A percentile compares a stretch with the other conserved stretches of the same genome.
Conservation (phyloP, 2,888 invertebrate species). For the Opisthograptis luteolata region DNA sequence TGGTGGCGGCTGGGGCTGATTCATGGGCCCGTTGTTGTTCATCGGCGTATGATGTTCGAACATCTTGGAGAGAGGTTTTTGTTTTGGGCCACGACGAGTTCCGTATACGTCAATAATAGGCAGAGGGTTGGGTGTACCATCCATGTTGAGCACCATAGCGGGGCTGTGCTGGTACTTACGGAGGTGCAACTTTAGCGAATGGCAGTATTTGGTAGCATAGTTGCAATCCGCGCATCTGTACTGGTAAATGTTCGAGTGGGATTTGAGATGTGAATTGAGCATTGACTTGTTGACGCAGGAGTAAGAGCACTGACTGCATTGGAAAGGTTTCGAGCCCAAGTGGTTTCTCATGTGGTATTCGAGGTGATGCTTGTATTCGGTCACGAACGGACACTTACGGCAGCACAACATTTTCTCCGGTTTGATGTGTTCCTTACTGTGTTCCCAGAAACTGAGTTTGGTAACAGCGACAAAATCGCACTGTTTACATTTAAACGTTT, state of each 20-base stretch:
- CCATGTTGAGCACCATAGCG: constrained; percentile 94
- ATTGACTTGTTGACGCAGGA: constrained; percentile 99
- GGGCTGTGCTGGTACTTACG: constrained; percentile 96
- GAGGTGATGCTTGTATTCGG: constrained; percentile 99
- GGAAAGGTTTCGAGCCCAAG: constrained; percentile 97
- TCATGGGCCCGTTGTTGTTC: constrained; percentile 47
- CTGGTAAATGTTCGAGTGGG: constrained; percentile 96
- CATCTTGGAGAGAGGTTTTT: constrained; percentile 72
- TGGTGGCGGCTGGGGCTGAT: constrained; percentile 54
- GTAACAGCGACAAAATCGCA: constrained; percentile 93
- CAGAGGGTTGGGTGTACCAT: constrained; percentile 94
- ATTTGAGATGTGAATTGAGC: constrained; percentile 99
- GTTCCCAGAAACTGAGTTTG: constrained; percentile 97
- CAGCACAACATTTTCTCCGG: constrained; percentile 96
- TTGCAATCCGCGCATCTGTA: constrained; percentile 97
- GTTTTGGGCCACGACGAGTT: constrained; percentile 93
- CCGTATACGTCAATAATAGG: constrained; percentile 96
- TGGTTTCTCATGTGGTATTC: constrained; percentile 99
- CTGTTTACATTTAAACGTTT: constrained; percentile 96
- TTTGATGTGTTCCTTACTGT: constrained; percentile 95
- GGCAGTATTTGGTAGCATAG: constrained; percentile 99
- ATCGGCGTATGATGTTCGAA: constrained; percentile 63
- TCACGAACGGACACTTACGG: constrained; percentile 97
- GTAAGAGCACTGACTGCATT: constrained; percentile 94
- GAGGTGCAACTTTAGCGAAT: constrained; percentile 97